Conservation (phyloP, 2,888 invertebrate genomes). For the Pteria penguin region DNA sequence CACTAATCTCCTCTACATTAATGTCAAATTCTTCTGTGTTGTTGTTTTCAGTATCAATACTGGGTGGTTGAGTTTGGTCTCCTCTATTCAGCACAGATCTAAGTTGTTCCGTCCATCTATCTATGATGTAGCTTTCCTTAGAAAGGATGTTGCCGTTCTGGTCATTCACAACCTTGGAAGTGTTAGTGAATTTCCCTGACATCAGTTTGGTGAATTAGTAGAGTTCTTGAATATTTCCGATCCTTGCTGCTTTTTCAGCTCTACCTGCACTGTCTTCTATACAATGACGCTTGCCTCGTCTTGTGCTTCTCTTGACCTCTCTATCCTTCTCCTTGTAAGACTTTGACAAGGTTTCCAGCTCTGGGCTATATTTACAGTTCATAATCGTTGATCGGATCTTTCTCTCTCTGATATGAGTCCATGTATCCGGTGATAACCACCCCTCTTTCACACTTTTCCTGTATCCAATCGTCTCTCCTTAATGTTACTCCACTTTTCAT, state of each 20-base stretch:
- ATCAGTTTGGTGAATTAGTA: slow-evolving; percentile 3
- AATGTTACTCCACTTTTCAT: slow-evolving; percentile 22
- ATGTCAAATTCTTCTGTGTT: not conserved
- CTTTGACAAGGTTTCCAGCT: slow-evolving; percentile 6
- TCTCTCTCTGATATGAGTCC: not conserved
- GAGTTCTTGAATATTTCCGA: slow-evolving; percentile 19
- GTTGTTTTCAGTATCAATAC: not conserved
- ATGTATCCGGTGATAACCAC: not conserved
- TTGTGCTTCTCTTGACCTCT: slow-evolving; percentile 1
- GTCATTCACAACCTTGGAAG: slow-evolving; percentile 10
- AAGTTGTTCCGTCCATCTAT: slow-evolving; percentile 24
- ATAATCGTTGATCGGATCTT: not conserved
- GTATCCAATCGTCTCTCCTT: slow-evolving; percentile 6
- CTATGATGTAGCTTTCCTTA: slow-evolving; percentile 9
- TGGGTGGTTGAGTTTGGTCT: slow-evolving; percentile 6
- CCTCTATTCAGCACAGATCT: slow-evolving; percentile 13
- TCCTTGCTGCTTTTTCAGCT: slow-evolving; percentile 4
- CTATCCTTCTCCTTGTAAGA: not conserved
- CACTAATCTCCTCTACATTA: slow-evolving; percentile 7
- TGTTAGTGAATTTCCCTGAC: slow-evolving; percentile 6
- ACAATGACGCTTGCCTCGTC: not conserved
- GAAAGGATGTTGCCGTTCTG: slow-evolving; percentile 20
- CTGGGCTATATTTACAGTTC: not conserved
- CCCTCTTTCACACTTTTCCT: slow-evolving; percentile 5
- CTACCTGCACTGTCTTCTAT: not conserved